Evolutionary conservation across 2,113 vertebrate species (phyloP).

Genomic region (Eudyptes chrysolophus): DNA sequence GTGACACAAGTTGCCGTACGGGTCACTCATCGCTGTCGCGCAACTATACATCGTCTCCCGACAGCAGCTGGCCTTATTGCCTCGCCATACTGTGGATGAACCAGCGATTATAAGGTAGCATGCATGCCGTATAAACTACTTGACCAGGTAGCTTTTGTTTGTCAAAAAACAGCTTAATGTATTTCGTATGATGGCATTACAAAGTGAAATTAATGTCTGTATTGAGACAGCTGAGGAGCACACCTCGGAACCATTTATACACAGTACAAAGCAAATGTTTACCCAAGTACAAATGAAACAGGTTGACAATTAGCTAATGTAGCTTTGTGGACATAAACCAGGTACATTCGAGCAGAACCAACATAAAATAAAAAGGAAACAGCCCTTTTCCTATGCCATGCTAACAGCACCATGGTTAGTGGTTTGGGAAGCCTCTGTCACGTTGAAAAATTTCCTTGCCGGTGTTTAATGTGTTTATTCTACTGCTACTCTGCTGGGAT

Average conservation of each 20-base stretch:
- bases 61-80: neutral
- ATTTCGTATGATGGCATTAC: constrained; percentile 70
- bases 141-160: constrained; percentile 62
- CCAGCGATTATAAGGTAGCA: neutral
- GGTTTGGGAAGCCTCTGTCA: constrained; percentile 65
- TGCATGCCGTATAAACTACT: constrained; percentile 3
- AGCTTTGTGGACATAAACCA: constrained; percentile 77
- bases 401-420: constrained; percentile 56
- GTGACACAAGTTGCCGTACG: neutral
- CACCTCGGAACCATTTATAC: constrained; percentile 70
- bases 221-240: constrained; percentile 72
- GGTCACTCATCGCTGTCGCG: neutral
- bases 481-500: constrained; percentile 22
- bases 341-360: constrained; percentile 72
- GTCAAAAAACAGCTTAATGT: constrained; percentile 71
- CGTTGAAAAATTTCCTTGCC: constrained; percentile 39
- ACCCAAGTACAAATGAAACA: constrained; percentile 72
- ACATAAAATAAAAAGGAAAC: constrained; percentile 71
- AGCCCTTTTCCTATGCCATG: constrained; percentile 47
- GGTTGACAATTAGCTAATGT: constrained; percentile 76
- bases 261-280: constrained; percentile 74
- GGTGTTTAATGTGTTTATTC: constrained; percentile 27
- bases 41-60: neutral
- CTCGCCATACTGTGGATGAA: neutral
- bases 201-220: constrained; percentile 58